Evolutionary conservation across 23 tunicate species (phyloP).

Genomic region (Trididemnum clinides): DNA sequence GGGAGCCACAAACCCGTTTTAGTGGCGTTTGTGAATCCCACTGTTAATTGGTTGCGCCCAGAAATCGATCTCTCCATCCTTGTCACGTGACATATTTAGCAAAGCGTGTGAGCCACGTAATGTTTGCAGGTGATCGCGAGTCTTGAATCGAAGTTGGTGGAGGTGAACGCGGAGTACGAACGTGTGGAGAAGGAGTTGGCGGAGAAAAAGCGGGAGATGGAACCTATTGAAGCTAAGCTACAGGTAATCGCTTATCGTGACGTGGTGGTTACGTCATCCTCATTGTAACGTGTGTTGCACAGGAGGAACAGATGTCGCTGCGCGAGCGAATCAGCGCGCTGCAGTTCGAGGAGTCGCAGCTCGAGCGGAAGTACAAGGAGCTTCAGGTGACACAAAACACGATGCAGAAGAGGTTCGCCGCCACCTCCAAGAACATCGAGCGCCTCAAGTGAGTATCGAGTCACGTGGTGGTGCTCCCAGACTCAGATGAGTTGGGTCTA

Average conservation of each 20-base stretch:
- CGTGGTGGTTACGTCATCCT: background rate
- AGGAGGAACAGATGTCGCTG: constrained; percentile 72
- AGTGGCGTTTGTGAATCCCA: background rate
- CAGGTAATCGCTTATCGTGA: constrained; percentile 11
- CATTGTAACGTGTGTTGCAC: background rate
- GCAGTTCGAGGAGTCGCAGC: constrained; percentile 77
- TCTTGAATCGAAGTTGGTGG: constrained; percentile 25
- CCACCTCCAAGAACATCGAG: constrained; percentile 60
- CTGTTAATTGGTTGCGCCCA: no score
- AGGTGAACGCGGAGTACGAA: constrained; percentile 48
- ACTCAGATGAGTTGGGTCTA: no score
- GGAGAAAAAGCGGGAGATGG: constrained; percentile 15
- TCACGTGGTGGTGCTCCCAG: no score
- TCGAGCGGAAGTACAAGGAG: constrained; percentile 75
- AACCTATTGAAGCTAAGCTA: constrained; percentile 52
- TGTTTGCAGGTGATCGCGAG: constrained; percentile 7
- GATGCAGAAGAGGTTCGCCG: constrained; percentile 66
- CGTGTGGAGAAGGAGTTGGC: constrained; percentile 12
- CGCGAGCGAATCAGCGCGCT: constrained; percentile 54
- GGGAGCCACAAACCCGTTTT: background rate
- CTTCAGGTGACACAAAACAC: constrained; percentile 66
- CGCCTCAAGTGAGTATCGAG: constrained; percentile 40
- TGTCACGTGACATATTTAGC: no score
- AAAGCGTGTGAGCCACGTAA: no score
- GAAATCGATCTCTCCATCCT: no score